These are phyloP conservation scores for Nothocercus julius DNA, from an alignment of 2,113 vertebrate genomes.

Conservation along the genomic window DNA sequence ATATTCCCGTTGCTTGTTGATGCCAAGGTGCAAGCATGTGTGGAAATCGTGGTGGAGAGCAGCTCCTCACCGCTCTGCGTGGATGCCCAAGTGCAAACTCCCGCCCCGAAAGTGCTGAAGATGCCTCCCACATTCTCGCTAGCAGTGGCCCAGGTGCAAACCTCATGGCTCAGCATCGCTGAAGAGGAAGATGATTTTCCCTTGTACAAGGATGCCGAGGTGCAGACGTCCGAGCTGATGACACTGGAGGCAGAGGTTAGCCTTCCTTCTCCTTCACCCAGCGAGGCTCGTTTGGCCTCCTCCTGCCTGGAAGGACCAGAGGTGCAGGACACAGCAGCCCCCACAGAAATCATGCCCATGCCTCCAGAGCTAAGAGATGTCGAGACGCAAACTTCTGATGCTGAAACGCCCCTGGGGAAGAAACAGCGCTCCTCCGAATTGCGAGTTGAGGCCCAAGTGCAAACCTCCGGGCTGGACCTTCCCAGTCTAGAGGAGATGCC, in stretches of 20 bases:
- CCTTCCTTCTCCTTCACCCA: background rate
- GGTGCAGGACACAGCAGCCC: background rate
- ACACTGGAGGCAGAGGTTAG: background rate
- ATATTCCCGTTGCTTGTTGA: background rate
- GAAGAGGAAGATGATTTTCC: background rate
- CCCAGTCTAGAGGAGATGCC: background rate
- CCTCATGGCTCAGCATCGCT: background rate
- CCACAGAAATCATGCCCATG: background rate
- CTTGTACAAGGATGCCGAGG: background rate
- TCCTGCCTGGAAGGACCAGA: background rate
- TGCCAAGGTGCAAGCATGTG: background rate
- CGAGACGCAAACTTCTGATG: background rate
- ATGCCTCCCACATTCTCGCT: background rate
- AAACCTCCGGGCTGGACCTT: background rate
- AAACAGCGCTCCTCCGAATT: background rate
- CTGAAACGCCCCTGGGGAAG: background rate
- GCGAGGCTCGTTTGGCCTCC: background rate
- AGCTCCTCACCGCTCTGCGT: fast-evolving
- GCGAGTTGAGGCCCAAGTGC: background rate
- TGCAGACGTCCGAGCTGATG: background rate
- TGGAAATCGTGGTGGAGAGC: background rate
- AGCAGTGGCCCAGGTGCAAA: background rate
- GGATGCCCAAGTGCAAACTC: background rate
- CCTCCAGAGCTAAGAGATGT: background rate
- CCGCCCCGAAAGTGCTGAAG: background rate